Conservation (phyloP, 2,797 vertebrate species). For the Myotis daubentonii region DNA sequence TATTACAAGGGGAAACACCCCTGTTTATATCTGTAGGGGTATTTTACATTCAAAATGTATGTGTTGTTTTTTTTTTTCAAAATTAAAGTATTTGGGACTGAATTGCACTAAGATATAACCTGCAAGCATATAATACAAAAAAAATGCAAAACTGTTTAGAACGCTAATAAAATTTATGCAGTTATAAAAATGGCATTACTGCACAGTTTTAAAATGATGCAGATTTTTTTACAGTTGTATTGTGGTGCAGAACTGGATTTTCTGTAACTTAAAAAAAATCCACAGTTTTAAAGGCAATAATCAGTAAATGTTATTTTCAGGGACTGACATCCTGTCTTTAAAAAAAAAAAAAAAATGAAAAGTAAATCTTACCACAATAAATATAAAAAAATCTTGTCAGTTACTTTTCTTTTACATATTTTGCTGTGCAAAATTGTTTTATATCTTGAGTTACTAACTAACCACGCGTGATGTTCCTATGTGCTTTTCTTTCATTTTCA, state of each 20-base stretch:
- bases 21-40: constrained; percentile 89
- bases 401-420: constrained; percentile 95
- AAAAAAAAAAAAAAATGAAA: constrained; percentile 88
- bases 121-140: constrained; percentile 92
- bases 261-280: constrained; percentile 91
- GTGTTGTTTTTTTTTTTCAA: constrained; percentile 79
- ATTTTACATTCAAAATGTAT: constrained; percentile 91
- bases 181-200: constrained; percentile 91
- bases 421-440: constrained; percentile 99
- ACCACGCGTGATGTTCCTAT: constrained; percentile 98
- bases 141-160: constrained; percentile 90
- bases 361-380: constrained; percentile 94
- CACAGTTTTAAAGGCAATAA: constrained; percentile 98
- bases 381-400: constrained; percentile 96
- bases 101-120: constrained; percentile 96
- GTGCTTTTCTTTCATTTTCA: constrained; percentile 96
- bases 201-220: constrained; percentile 91
- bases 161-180: constrained; percentile 91
- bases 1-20: constrained; percentile 89
- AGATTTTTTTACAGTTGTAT: constrained; percentile 93
- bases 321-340: constrained; percentile 97
- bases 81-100: constrained; percentile 93
- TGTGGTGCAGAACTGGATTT: constrained; percentile 93
- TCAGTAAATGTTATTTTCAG: constrained; percentile 96
- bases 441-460: constrained; percentile 95